Conservation (phyloP, 2,888 invertebrate genomes). For the Liodrosophila aerea region DNA sequence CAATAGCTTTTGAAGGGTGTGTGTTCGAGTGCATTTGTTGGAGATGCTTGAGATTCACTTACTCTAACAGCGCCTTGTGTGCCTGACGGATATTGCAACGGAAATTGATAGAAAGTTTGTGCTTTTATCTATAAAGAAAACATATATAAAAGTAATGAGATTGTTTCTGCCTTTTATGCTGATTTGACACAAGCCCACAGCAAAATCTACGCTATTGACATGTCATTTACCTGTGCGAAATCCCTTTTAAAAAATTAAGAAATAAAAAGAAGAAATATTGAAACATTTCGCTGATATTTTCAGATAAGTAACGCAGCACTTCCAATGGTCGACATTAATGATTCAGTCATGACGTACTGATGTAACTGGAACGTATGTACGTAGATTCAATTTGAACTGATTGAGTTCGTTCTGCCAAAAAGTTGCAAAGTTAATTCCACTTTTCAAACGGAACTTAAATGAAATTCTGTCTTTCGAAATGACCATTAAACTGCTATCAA, state of each 20-base stretch:
- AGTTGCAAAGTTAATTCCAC: no score
- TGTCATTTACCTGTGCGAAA: conserved; percentile 31
- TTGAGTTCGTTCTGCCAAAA: no score
- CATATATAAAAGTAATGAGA: conserved; percentile 70
- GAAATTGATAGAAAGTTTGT: conserved; percentile 75
- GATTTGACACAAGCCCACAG: conserved; percentile 22
- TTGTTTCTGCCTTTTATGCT: conserved; percentile 48
- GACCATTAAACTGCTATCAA: conserved; percentile 24
- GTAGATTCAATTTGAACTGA: no score
- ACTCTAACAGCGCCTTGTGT: conserved; percentile 21
- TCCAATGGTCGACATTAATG: no score
- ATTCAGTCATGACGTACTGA: no score
- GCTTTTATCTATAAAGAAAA: conserved; percentile 38
- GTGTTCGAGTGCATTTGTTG: conserved; percentile 49
- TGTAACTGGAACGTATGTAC: no score
- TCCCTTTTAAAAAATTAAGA: neutral
- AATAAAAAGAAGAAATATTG: neutral
- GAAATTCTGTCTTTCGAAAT: neutral
- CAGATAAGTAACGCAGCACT: no score
- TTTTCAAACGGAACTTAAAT: no score
- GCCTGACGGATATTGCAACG: conserved; percentile 68
- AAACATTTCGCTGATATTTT: neutral
- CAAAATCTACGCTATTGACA: conserved; percentile 3
- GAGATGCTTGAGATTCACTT: conserved; percentile 52
- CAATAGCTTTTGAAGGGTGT: conserved; percentile 27